Conservation (phyloP, 1,140 invertebrate genomes). For the Brachionus paranguensis region DNA sequence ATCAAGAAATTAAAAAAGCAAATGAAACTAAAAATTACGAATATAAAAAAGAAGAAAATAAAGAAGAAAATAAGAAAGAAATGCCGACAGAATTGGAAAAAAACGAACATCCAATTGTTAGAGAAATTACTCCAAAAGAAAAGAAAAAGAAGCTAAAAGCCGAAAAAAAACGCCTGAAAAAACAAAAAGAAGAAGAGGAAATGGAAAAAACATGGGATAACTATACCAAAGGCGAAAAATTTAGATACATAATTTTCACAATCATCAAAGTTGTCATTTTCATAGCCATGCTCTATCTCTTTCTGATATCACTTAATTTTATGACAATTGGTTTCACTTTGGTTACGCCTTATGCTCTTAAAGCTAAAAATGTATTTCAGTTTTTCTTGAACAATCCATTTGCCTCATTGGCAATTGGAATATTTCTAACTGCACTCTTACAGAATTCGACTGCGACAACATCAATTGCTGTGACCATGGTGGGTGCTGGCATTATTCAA, state of each 20-base stretch:
- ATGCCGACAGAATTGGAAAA: not conserved
- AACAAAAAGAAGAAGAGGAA: not conserved
- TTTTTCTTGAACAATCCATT: conserved; percentile 59
- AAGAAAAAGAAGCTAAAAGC: not conserved
- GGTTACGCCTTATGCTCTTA: not conserved
- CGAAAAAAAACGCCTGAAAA: not conserved
- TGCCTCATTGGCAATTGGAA: conserved; percentile 60
- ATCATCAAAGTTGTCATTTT: conserved; percentile 12
- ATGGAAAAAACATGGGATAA: not conserved
- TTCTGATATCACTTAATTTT: conserved; percentile 10
- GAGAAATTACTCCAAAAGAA: not conserved
- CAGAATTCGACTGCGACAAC: conserved; percentile 63
- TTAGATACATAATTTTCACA: not conserved
- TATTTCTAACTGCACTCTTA: conserved; percentile 62
- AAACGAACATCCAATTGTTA: not conserved
- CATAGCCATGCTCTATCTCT: not conserved
- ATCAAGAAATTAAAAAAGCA: not conserved
- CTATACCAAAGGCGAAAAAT: conserved; percentile 1
- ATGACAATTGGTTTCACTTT: not conserved
- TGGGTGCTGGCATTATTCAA: conserved; percentile 48
- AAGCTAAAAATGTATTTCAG: not conserved
- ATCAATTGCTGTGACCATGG: conserved; percentile 63
- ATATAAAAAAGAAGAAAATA: not conserved
- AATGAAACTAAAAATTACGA: not conserved
- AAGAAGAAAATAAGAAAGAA: no score